Percentiles rank a stretch among this genome's conserved stretches.
Conservation (phyloP, 2,113 vertebrate species). For the Chroicocephalus ridibundus region DNA sequence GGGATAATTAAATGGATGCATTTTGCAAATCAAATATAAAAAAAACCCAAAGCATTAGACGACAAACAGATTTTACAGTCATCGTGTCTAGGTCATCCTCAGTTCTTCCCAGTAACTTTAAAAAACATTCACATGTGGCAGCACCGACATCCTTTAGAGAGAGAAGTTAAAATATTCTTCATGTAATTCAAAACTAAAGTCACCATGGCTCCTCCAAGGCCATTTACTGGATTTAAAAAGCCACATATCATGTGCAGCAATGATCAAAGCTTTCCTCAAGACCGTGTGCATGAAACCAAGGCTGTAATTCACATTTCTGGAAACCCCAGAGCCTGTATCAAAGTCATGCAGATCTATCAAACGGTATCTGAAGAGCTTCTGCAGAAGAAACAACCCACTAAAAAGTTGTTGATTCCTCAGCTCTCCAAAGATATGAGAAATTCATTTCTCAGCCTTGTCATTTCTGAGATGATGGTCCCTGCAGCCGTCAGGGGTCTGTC, state of each 20-base stretch:
- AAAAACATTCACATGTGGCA: neutral
- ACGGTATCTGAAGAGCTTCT: neutral
- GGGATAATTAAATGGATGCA: neutral
- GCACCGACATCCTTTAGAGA: neutral
- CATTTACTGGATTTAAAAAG: neutral
- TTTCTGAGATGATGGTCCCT: neutral
- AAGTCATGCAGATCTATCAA: neutral
- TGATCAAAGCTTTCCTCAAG: neutral
- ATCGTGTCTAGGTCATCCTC: neutral
- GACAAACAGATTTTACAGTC: neutral
- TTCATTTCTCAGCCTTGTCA: neutral
- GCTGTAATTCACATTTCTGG: neutral
- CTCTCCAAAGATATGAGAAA: neutral
- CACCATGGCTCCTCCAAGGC: neutral
- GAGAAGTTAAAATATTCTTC: neutral
- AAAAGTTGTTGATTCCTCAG: neutral
- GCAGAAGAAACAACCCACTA: neutral
- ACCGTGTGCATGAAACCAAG: neutral
- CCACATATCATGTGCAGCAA: neutral
- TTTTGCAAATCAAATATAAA: conserved; percentile 17
- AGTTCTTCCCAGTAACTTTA: neutral
- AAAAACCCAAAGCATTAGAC: neutral
- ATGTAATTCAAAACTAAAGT: neutral
- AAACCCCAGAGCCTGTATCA: accelerated
- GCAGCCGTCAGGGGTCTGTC: neutral